Evolutionary conservation across 2,113 vertebrate genomes (phyloP).

Genomic region (Rhegmatorhina hoffmannsi): DNA sequence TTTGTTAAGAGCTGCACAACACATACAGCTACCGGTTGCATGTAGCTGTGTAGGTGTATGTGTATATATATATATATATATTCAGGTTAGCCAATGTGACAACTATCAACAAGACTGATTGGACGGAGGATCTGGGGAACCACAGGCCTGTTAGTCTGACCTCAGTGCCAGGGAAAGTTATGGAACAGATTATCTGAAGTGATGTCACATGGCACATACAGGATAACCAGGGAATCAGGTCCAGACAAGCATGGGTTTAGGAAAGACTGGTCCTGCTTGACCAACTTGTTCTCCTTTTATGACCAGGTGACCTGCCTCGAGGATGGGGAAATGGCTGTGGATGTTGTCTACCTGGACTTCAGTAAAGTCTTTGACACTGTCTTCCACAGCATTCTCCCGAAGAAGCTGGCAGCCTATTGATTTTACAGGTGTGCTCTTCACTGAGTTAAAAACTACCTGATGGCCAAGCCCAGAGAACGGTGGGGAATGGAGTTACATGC

Average conservation of each 20-base stretch:
- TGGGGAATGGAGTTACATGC: background rate
- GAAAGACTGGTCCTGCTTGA: background rate
- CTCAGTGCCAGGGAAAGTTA: background rate
- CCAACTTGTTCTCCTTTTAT: background rate
- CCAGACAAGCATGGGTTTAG: background rate
- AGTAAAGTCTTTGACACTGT: background rate
- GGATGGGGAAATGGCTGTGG: background rate
- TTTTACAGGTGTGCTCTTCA: background rate
- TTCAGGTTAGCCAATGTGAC: background rate
- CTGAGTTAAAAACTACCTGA: background rate
- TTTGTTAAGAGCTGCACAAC: background rate
- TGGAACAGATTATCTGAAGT: background rate
- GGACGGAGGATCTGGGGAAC: background rate
- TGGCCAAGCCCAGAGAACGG: background rate
- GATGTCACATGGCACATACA: background rate
- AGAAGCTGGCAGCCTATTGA: background rate
- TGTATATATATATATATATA: too few relatives aligned
- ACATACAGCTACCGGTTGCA: rapidly evolving
- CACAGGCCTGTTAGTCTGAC: background rate
- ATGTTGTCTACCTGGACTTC: background rate
- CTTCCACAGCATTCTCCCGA: background rate
- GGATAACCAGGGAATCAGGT: background rate
- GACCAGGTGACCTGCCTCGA: background rate
- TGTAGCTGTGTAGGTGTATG: background rate
- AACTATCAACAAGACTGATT: background rate